Percentiles rank a stretch among this genome's conserved stretches.
phyloP scores from a whole-genome alignment of 2,888 invertebrate species.

The Acrobasis suavella region DNA sequence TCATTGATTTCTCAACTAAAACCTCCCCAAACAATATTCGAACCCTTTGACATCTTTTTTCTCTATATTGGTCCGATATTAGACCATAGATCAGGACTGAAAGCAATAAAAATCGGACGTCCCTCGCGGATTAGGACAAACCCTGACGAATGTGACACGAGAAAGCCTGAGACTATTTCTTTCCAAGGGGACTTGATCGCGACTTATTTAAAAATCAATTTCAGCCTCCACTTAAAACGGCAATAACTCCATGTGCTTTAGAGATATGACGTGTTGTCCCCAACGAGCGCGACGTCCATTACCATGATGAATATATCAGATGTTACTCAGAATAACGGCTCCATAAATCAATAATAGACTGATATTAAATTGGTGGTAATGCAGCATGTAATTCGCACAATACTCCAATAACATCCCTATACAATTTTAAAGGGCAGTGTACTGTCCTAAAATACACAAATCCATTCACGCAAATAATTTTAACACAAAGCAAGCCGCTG shows the following conservation, averaged over 20 bases:
- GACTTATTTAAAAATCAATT: constrained; percentile 75
- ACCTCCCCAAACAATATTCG: constrained; percentile 47
- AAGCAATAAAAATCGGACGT: constrained; percentile 76
- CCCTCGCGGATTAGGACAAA: constrained; percentile 76
- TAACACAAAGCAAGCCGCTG: constrained; percentile 67
- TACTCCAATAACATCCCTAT: constrained; percentile 53
- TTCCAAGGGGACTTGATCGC: constrained; percentile 53
- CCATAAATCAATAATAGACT: constrained; percentile 67
- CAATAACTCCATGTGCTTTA: constrained; percentile 35
- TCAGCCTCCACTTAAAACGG: constrained; percentile 53
- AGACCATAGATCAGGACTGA: constrained; percentile 70
- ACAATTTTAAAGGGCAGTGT: constrained; percentile 50
- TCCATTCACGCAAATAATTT: constrained; percentile 74
- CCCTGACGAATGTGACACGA: constrained; percentile 77
- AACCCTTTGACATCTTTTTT: constrained; percentile 60
- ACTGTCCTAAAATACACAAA: constrained; percentile 54
- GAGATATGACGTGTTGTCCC: constrained; percentile 43
- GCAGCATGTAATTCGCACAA: constrained; percentile 67
- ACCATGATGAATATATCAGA: constrained; percentile 61
- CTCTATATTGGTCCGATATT: constrained; percentile 70
- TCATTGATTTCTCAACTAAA: not conserved
- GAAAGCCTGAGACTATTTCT: constrained; percentile 69
- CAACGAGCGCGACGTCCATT: constrained; percentile 50
- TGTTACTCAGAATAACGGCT: constrained; percentile 57
- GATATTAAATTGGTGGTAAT: constrained; percentile 63